Evolutionary conservation across 2,888 invertebrate species (phyloP).

Genomic region (Adelognathus sp.): DNA sequence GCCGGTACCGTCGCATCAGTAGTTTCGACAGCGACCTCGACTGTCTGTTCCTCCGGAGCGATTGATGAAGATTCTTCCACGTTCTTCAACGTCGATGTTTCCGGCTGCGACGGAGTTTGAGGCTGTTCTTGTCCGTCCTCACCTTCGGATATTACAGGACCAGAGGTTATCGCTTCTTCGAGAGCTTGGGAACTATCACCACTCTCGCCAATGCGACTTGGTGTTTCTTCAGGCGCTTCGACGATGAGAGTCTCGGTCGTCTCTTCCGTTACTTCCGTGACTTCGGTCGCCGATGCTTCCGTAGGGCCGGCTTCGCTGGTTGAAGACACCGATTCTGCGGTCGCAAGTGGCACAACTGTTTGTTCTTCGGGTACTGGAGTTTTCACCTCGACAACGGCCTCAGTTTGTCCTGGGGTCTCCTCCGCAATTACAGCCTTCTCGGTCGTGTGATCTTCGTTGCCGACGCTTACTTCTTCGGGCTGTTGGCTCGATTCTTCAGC

Average conservation of each 20-base stretch:
- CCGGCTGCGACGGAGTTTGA: conserved; percentile 7
- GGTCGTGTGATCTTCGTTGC: conserved; percentile 28
- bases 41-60: conserved; percentile 43
- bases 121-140: neutral
- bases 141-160: neutral
- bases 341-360: neutral
- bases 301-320: neutral
- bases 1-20: conserved; percentile 36
- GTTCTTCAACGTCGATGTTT: conserved; percentile 46
- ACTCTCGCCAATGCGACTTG: neutral
- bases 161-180: neutral
- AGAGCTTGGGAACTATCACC: conserved; percentile 13
- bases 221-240: conserved; percentile 17
- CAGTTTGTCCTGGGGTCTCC: conserved; percentile 8
- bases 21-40: conserved; percentile 46
- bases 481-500: conserved; percentile 28
- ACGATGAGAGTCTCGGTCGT: conserved; percentile 39
- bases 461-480: conserved; percentile 13
- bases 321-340: neutral
- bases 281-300: neutral
- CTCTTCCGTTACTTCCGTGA: conserved; percentile 38
- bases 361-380: conserved; percentile 30
- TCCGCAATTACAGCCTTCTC: neutral
- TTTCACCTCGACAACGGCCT: neutral
- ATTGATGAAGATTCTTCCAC: conserved; percentile 39